Percentiles rank a stretch among this genome's conserved stretches.
Conservation (phyloP, 2,113 vertebrate genomes). For the Megaceryle maxima region DNA sequence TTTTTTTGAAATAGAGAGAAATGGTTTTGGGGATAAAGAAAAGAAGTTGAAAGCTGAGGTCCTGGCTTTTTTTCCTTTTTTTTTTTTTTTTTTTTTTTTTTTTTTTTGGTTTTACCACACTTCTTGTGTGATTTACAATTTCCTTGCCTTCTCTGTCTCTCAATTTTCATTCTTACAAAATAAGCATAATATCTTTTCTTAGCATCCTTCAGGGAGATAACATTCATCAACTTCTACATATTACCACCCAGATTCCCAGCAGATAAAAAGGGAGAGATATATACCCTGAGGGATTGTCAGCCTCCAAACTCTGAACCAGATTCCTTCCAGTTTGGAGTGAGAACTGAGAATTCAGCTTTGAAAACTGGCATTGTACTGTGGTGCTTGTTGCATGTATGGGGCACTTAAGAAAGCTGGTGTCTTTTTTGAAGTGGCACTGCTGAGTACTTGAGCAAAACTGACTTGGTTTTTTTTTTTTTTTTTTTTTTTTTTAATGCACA, state of each 20-base stretch:
- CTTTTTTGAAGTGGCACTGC: neutral
- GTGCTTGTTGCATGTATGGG: neutral
- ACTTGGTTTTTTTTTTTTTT: neutral
- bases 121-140: neutral
- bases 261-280: neutral
- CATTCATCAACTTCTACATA: neutral
- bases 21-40: neutral
- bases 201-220: neutral
- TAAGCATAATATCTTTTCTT: neutral
- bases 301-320: neutral
- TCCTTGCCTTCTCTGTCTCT: neutral
- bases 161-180: neutral
- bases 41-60: neutral
- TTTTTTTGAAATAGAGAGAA: neutral
- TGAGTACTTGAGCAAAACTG: neutral
- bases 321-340: neutral
- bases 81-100: neutral
- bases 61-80: neutral
- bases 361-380: neutral
- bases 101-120: neutral
- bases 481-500: neutral
- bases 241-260: neutral
- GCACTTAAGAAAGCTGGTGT: neutral
- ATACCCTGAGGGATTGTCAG: neutral
- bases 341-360: neutral